These are phyloP conservation scores for Hycleus phaleratus DNA, from an alignment of 1,140 invertebrate genomes.

Conservation along the genomic window DNA sequence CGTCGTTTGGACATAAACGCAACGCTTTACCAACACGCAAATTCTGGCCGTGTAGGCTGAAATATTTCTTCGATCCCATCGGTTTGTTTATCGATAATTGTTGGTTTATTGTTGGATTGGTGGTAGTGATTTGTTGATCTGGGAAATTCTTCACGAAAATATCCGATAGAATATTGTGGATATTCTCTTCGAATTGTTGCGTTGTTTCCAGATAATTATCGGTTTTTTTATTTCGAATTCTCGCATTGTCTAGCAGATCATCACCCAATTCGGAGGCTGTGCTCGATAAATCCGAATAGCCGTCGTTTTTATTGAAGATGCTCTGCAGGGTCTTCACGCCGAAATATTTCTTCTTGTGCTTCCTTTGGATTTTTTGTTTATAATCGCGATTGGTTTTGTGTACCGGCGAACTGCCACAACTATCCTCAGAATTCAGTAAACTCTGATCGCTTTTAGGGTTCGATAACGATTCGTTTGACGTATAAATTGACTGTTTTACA, in stretches of 20 bases:
- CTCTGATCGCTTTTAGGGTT: constrained; percentile 40
- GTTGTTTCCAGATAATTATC: constrained; percentile 29
- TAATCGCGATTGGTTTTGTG: constrained; percentile 30
- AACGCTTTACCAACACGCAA: constrained; percentile 38
- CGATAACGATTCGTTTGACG: constrained; percentile 34
- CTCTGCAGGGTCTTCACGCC: constrained; percentile 43
- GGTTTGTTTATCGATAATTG: constrained; percentile 23
- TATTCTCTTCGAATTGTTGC: constrained; percentile 39
- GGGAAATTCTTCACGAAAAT: constrained; percentile 36
- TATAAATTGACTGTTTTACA: constrained; percentile 19
- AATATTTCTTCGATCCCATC: constrained; percentile 34
- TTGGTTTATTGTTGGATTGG: constrained; percentile 2
- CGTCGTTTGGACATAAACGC: constrained; percentile 37
- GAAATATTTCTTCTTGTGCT: constrained; percentile 39
- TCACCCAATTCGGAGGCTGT: constrained; percentile 37
- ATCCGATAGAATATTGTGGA: constrained; percentile 38
- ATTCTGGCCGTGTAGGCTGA: constrained; percentile 33
- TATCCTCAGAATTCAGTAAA: constrained; percentile 36
- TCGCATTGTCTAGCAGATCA: constrained; percentile 10
- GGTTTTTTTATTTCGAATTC: constrained; percentile 5
- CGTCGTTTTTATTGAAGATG: constrained; percentile 40
- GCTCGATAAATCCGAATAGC: constrained; percentile 40
- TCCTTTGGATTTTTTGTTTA: constrained; percentile 35
- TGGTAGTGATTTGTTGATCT: constrained; percentile 11
- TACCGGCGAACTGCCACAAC: constrained; percentile 37